phyloP scores from a whole-genome alignment of 2,797 vertebrate genomes.

The Babyrousa celebensis region DNA sequence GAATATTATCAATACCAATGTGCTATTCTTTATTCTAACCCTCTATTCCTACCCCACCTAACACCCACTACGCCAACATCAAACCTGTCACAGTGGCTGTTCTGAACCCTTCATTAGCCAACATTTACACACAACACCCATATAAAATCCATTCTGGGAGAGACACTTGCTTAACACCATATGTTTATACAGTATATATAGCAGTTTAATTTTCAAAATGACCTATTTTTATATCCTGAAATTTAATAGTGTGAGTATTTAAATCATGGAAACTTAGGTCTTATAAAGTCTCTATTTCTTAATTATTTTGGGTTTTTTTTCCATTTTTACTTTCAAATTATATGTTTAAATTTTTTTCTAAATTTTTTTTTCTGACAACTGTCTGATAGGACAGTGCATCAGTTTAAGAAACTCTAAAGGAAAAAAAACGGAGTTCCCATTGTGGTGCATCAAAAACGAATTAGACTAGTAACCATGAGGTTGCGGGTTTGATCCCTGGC shows the following conservation, averaged over 20 bases:
- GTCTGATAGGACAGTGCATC: neutral
- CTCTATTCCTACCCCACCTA: too few species aligned
- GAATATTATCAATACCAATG: neutral
- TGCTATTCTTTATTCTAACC: neutral
- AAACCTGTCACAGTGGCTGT: neutral
- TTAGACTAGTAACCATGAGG: too few species aligned
- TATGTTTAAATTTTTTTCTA: neutral
- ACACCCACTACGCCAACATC: neutral
- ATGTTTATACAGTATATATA: neutral
- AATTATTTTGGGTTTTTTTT: neutral
- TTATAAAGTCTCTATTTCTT: neutral
- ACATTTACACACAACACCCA: neutral
- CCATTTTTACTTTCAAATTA: neutral
- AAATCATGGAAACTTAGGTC: neutral
- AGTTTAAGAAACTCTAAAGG: neutral
- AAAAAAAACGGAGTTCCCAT: too few species aligned
- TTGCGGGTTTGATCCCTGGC: too few species aligned
- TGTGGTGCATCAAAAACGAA: too few species aligned
- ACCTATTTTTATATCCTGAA: constrained; percentile 29
- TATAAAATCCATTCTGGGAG: neutral
- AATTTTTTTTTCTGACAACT: neutral
- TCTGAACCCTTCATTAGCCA: neutral
- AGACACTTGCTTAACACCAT: neutral
- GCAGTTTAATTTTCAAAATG: neutral
- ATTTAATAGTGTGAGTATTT: neutral